phyloP scores from a whole-genome alignment of 2,113 vertebrate genomes.

The Dipodomys spectabilis region DNA sequence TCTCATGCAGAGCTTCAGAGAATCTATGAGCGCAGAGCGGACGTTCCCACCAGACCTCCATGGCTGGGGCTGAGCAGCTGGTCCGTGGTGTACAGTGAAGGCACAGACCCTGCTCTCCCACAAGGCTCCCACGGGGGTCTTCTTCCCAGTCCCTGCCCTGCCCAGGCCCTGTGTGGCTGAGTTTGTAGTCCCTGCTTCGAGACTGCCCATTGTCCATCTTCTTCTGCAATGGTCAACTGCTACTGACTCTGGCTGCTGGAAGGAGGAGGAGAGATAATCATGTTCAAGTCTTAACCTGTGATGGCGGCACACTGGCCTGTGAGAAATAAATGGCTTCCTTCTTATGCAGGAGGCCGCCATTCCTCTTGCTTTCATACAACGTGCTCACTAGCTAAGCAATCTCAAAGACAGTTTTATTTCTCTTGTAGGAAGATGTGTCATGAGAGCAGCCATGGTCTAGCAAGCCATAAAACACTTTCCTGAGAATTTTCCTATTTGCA shows the following conservation, averaged over 20 bases:
- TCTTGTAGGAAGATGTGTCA: background rate
- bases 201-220: too few relatives aligned
- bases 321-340: slow-evolving; percentile 15
- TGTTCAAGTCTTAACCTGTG: background rate
- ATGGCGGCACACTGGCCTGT: background rate
- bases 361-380: background rate
- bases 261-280: background rate
- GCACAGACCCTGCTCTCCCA: background rate
- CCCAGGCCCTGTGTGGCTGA: background rate
- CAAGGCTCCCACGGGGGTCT: too few relatives aligned
- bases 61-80: background rate
- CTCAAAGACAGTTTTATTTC: background rate
- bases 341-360: background rate
- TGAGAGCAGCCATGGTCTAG: slow-evolving; percentile 32
- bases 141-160: background rate
- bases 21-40: background rate
- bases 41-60: background rate
- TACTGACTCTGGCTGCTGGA: background rate
- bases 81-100: background rate
- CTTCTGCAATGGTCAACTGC: background rate
- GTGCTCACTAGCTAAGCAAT: background rate
- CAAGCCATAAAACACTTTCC: slow-evolving; percentile 28
- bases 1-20: slow-evolving; percentile 33
- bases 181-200: background rate
- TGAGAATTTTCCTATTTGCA: slow-evolving; percentile 48